Evolutionary conservation across 2,113 vertebrate species (phyloP).

Genomic region (Scomber colias): DNA sequence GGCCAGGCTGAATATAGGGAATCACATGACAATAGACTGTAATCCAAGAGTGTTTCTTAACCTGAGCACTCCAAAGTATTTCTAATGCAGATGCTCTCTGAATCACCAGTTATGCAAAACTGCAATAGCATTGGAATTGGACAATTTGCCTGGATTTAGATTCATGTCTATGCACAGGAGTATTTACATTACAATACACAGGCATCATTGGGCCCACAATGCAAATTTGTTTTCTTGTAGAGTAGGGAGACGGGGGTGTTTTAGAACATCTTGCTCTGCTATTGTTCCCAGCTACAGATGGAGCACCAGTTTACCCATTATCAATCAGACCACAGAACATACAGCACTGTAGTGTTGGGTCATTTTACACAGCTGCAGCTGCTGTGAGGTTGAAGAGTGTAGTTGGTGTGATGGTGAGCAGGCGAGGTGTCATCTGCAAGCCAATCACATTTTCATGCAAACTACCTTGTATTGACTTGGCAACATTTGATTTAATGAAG

Average conservation of each 20-base stretch:
- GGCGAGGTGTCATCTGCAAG: constrained; percentile 56
- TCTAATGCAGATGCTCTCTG: constrained; percentile 59
- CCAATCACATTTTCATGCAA: constrained; percentile 64
- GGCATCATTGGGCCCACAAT: constrained; percentile 19
- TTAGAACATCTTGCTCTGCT: constrained; percentile 1
- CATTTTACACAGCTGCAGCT: constrained; percentile 15
- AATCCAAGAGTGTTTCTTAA: constrained; percentile 49
- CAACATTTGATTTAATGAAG: constrained; percentile 73
- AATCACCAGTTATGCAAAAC: constrained; percentile 24
- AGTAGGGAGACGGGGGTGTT: background rate
- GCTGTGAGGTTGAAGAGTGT: constrained; percentile 12
- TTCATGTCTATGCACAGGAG: constrained; percentile 3
- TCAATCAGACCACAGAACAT: constrained; percentile 27
- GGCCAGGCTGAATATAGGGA: constrained; percentile 31
- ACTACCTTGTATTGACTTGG: constrained; percentile 52
- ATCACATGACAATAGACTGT: constrained; percentile 27
- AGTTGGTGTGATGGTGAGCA: constrained; percentile 44
- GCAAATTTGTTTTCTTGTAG: constrained; percentile 43
- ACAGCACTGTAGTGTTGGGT: constrained; percentile 5
- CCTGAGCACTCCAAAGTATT: constrained; percentile 38
- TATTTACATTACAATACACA: constrained; percentile 69
- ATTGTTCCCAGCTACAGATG: constrained; percentile 46
- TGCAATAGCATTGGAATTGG: constrained; percentile 50
- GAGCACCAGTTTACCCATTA: constrained; percentile 35
- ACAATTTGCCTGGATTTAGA: constrained; percentile 61